phyloP scores from a whole-genome alignment of 1,140 invertebrate genomes.

The Brachionus sp. region DNA sequence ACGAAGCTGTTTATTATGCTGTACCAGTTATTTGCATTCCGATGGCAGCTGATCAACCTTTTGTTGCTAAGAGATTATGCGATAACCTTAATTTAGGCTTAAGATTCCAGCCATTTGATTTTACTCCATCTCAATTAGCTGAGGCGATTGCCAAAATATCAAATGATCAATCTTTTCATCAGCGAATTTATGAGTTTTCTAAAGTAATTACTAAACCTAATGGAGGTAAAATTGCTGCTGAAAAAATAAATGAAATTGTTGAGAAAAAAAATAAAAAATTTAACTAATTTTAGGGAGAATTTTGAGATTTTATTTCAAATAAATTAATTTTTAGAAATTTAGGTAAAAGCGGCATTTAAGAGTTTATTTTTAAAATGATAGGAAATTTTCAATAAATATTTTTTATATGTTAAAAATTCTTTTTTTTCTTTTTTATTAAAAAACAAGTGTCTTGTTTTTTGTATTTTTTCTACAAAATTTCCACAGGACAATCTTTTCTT shows the following conservation, averaged over 20 bases:
- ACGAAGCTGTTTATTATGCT: constrained; percentile 13
- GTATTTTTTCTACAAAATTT: too few relatives aligned
- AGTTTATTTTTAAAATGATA: too few relatives aligned
- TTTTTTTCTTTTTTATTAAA: too few relatives aligned
- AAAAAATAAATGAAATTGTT: not conserved
- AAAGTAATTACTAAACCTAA: not conserved
- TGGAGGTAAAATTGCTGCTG: not conserved
- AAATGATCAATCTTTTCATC: not conserved
- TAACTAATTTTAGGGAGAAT: not conserved
- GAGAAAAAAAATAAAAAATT: not conserved
- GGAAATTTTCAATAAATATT: too few relatives aligned
- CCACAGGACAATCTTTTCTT: too few relatives aligned
- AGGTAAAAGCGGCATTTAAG: too few relatives aligned
- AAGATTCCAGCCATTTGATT: not conserved
- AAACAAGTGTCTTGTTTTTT: too few relatives aligned
- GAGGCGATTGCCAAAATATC: not conserved
- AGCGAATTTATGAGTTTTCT: not conserved
- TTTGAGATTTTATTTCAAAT: not conserved
- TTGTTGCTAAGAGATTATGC: not conserved
- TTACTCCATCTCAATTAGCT: not conserved
- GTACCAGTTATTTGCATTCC: constrained; percentile 24
- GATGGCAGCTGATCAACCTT: constrained; percentile 4
- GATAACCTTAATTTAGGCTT: not conserved
- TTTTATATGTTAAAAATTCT: too few relatives aligned
- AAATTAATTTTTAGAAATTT: too few relatives aligned